Evolutionary conservation across 2,888 invertebrate species (phyloP).

Genomic region (Mythimna impura): DNA sequence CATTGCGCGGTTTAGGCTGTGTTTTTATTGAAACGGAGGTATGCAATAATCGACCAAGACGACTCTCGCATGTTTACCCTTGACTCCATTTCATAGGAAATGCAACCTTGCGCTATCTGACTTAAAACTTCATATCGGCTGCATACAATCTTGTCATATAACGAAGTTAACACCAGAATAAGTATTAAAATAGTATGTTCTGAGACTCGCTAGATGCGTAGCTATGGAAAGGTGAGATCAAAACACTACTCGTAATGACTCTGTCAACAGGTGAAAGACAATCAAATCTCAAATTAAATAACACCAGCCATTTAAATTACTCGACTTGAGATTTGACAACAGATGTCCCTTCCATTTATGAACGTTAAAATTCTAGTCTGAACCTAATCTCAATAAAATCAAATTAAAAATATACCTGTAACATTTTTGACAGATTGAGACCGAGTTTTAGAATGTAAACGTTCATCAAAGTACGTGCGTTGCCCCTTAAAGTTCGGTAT

Average conservation of each 20-base stretch:
- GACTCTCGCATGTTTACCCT: background rate
- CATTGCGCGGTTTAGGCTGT: background rate
- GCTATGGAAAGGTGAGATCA: background rate
- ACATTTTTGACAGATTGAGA: background rate
- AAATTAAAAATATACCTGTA: background rate
- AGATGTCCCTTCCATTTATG: background rate
- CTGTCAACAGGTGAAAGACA: background rate
- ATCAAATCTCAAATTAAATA: conserved; percentile 21
- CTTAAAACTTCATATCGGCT: background rate
- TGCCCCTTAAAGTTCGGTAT: too few relatives aligned
- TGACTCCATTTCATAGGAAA: background rate
- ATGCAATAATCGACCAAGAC: background rate
- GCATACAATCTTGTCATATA: background rate
- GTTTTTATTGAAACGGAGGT: background rate
- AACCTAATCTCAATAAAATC: background rate
- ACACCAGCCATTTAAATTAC: conserved; percentile 33
- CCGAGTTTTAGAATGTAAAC: background rate
- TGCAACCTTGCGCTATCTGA: background rate
- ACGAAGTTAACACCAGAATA: conserved; percentile 25
- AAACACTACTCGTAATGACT: background rate
- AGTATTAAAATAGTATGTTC: conserved; percentile 12
- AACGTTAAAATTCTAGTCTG: background rate
- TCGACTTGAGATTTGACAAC: conserved; percentile 12
- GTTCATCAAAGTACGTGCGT: background rate
- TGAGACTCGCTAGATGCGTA: background rate